These are phyloP conservation scores for Phylloscopus trochiloides DNA, from an alignment of 2,113 vertebrate species.

Conservation along the genomic window DNA sequence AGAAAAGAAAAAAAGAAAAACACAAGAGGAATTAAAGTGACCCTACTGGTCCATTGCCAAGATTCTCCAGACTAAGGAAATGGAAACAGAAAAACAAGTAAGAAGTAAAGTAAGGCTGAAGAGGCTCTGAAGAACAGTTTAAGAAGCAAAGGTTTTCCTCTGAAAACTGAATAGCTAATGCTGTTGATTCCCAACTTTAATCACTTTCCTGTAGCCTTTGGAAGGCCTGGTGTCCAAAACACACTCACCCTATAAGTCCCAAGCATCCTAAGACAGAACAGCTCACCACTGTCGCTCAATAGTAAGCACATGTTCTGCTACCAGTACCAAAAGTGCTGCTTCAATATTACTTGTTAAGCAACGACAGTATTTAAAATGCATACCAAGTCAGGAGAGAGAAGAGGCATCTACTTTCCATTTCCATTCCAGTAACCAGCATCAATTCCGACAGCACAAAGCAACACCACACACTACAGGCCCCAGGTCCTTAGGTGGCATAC, in stretches of 20 bases:
- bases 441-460: background rate
- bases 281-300: background rate
- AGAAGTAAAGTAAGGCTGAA: background rate
- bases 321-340: background rate
- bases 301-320: background rate
- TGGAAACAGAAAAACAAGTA: background rate
- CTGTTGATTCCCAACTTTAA: background rate
- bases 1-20: too few species aligned
- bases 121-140: background rate
- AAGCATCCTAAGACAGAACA: background rate
- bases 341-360: background rate
- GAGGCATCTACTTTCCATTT: background rate
- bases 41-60: background rate
- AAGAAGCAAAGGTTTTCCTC: background rate
- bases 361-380: background rate
- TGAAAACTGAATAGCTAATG: background rate
- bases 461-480: fast-evolving
- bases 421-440: background rate
- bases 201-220: background rate
- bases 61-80: background rate
- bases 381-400: background rate
- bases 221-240: background rate
- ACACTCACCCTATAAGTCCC: background rate
- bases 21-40: background rate
- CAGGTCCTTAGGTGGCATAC: background rate